A percentile compares a stretch with the other conserved stretches of the same genome.
phyloP scores from a whole-genome alignment of 2,797 vertebrate genomes.

The Enteromius thamalakanensis region DNA sequence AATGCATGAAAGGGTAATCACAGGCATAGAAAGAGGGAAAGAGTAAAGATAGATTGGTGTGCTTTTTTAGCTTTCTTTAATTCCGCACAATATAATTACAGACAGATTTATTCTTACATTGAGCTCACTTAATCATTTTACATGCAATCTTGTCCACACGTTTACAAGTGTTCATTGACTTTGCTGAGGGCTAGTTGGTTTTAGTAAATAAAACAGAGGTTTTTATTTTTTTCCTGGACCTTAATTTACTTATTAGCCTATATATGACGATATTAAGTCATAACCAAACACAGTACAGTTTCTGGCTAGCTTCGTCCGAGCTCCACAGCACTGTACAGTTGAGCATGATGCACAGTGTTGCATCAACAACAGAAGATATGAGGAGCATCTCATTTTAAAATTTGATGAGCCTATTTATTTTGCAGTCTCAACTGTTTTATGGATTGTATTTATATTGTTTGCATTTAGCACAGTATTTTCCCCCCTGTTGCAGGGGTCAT shows the following conservation, averaged over 20 bases:
- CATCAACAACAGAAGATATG: background rate
- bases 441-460: background rate
- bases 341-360: background rate
- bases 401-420: background rate
- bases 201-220: background rate
- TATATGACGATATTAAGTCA: background rate
- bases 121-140: constrained; percentile 22
- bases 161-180: background rate
- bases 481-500: no score
- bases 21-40: constrained; percentile 27
- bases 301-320: background rate
- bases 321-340: background rate
- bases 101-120: constrained; percentile 23
- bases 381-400: background rate
- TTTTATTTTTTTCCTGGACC: background rate
- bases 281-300: background rate
- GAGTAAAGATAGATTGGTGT: constrained; percentile 47
- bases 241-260: background rate
- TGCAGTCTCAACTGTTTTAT: background rate
- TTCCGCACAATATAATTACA: constrained; percentile 42
- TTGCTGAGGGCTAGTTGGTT: background rate
- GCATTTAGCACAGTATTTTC: background rate
- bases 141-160: background rate
- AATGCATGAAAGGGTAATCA: constrained; percentile 79
- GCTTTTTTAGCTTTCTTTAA: constrained; percentile 36